These are phyloP conservation scores for Drosophila neoperkinsi DNA, from an alignment of 2,888 invertebrate genomes.

Conservation along the genomic window DNA sequence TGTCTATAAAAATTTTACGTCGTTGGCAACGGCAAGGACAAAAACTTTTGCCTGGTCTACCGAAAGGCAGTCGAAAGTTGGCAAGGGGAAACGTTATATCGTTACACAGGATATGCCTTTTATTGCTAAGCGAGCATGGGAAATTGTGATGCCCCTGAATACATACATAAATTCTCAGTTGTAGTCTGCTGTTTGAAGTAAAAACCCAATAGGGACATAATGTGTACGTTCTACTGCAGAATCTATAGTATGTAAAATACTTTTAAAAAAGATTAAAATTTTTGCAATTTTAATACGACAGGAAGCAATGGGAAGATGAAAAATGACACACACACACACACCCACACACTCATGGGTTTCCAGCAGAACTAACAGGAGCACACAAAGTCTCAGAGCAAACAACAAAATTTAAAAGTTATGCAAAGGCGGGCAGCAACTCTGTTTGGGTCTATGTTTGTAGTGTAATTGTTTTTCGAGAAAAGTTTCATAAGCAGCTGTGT, in stretches of 20 bases:
- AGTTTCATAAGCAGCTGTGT: constrained; percentile 62
- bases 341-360: not conserved
- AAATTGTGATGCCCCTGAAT: constrained; percentile 78
- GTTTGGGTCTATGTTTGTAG: constrained; percentile 46
- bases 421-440: constrained; percentile 25
- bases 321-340: constrained; percentile 6
- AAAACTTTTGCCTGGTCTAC: constrained; percentile 67
- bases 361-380: constrained; percentile 35
- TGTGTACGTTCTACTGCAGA: constrained; percentile 36
- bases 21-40: constrained; percentile 68
- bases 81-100: constrained; percentile 56
- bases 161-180: constrained; percentile 77
- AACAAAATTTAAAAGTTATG: constrained; percentile 64
- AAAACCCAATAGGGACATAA: constrained; percentile 78
- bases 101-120: constrained; percentile 78
- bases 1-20: constrained; percentile 81
- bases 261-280: constrained; percentile 79
- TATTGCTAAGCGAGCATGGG: constrained; percentile 73
- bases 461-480: constrained; percentile 59
- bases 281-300: constrained; percentile 76
- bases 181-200: constrained; percentile 35
- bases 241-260: constrained; percentile 77
- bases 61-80: constrained; percentile 51
- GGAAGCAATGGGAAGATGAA: constrained; percentile 25
- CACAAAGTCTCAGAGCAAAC: constrained; percentile 72